Conservation (phyloP, 2,888 invertebrate genomes). For the Oligia strigilis region DNA sequence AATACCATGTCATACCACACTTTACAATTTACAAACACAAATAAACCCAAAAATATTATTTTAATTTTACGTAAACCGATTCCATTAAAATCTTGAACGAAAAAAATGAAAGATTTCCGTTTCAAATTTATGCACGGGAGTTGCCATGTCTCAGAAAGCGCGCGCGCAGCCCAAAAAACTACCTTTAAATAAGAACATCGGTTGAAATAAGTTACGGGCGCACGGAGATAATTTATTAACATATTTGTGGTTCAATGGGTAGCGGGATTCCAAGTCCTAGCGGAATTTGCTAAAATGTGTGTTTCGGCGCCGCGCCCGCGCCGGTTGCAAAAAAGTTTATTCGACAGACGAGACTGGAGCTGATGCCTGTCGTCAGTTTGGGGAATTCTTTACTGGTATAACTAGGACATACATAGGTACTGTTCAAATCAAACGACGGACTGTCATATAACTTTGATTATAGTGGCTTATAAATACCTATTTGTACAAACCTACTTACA, state of each 20-base stretch:
- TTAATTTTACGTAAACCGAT: conserved; percentile 75
- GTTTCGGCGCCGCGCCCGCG: conserved; percentile 13
- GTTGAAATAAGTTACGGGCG: conserved; percentile 80
- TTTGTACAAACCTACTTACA: too few relatives aligned
- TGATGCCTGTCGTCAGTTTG: background rate
- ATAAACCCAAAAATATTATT: conserved; percentile 23
- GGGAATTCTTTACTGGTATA: background rate
- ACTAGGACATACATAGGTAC: background rate
- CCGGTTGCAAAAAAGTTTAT: conserved; percentile 3
- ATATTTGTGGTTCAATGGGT: conserved; percentile 65
- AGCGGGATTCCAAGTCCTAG: conserved; percentile 51
- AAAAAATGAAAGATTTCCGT: conserved; percentile 71
- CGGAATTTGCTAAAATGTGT: conserved; percentile 48
- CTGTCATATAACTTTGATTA: too few relatives aligned
- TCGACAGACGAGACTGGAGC: background rate
- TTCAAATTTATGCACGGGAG: conserved; percentile 78
- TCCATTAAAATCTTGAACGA: conserved; percentile 71
- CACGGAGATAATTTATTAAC: conserved; percentile 77
- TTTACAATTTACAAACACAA: background rate
- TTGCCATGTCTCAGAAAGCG: conserved; percentile 77
- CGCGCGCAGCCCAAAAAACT: conserved; percentile 74
- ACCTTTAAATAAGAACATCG: conserved; percentile 74
- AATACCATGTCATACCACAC: background rate
- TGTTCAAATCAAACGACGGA: background rate
- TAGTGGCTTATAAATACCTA: too few relatives aligned